Conservation (phyloP, 2,113 vertebrate genomes). For the Excalfactoria chinensis region DNA sequence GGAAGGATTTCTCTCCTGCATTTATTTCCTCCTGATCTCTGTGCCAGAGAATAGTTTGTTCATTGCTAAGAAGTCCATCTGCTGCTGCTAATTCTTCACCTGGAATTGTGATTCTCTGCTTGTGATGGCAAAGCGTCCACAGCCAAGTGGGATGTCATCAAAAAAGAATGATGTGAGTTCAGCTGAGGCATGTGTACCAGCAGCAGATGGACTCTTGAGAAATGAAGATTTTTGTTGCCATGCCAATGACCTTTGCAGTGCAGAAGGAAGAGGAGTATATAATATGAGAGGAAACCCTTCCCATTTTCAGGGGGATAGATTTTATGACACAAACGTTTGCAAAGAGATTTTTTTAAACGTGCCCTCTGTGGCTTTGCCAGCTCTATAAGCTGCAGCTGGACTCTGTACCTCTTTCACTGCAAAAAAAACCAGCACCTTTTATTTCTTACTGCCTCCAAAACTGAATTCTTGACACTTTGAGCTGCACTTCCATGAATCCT, state of each 20-base stretch:
- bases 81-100: slow-evolving; percentile 33
- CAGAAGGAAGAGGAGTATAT: neutral
- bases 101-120: neutral
- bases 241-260: slow-evolving; percentile 48
- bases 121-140: neutral
- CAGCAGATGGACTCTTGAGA: slow-evolving; percentile 44
- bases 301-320: neutral
- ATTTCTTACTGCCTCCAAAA: neutral
- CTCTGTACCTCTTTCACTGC: neutral
- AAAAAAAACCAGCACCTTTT: neutral
- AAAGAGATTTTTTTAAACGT: neutral
- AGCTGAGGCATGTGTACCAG: neutral
- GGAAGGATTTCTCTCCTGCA: neutral
- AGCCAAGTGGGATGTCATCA: slow-evolving; percentile 25
- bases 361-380: neutral
- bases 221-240: slow-evolving; percentile 46
- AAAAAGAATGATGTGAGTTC: slow-evolving; percentile 13
- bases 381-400: neutral
- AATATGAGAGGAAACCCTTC: slow-evolving; percentile 6
- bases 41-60: neutral
- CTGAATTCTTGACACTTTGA: neutral
- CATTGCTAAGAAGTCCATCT: neutral
- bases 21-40: neutral
- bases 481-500: neutral
- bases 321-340: neutral